These are phyloP conservation scores for Meleagris gallopavo DNA, from an alignment of 2,113 vertebrate genomes.

Conservation along the genomic window DNA sequence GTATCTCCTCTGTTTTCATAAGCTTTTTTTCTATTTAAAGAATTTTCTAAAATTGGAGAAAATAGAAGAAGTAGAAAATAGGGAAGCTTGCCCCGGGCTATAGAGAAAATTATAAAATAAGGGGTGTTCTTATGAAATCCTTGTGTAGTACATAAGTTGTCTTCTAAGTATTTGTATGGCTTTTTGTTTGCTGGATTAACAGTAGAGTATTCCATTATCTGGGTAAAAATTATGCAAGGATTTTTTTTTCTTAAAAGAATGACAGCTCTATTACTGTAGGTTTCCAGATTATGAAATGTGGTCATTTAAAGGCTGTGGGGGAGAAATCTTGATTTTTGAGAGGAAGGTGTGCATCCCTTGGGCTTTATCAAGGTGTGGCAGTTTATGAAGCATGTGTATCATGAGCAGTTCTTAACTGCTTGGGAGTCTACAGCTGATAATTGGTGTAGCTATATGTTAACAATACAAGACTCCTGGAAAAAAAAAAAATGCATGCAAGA, in stretches of 20 bases:
- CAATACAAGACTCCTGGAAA: neutral
- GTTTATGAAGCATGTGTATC: neutral
- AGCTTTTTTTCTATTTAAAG: too few relatives aligned
- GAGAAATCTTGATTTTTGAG: neutral
- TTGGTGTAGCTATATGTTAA: neutral
- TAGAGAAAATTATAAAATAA: neutral
- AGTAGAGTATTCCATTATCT: neutral
- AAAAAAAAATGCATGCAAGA: neutral
- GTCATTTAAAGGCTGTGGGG: neutral
- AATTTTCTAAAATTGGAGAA: neutral
- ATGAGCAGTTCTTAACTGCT: neutral
- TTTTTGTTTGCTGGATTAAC: neutral
- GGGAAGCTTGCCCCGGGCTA: neutral
- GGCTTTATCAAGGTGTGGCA: neutral
- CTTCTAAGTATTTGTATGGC: neutral
- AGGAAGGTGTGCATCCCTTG: neutral
- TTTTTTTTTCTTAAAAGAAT: neutral
- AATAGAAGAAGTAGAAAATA: neutral
- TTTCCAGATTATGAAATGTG: neutral
- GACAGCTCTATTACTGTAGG: neutral
- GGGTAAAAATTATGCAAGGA: accelerated
- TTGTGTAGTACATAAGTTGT: neutral
- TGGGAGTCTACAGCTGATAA: neutral
- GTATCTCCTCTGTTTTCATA: neutral
- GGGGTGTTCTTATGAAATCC: neutral